phyloP scores from a whole-genome alignment of 2,113 vertebrate genomes.

The Agelaius tricolor region DNA sequence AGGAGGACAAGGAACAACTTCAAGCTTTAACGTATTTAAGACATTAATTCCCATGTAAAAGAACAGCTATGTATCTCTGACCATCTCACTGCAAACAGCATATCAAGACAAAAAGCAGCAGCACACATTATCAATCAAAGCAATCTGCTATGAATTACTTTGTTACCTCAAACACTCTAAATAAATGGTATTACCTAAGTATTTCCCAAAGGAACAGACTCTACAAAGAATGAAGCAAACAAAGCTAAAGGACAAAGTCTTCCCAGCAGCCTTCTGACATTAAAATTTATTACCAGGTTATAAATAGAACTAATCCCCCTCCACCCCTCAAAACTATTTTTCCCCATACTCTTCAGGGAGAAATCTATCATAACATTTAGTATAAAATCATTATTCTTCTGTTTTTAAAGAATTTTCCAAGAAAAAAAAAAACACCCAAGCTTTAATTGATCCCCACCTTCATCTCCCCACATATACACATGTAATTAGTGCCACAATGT shows the following conservation, averaged over 20 bases:
- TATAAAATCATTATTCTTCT: not conserved
- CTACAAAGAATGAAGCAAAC: not conserved
- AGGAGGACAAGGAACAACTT: not conserved
- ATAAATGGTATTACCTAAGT: not conserved
- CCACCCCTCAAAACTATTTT: not conserved
- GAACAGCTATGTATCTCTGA: not conserved
- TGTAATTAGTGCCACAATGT: not conserved
- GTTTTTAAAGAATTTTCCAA: not conserved
- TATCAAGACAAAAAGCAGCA: not conserved
- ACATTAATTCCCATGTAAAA: not conserved
- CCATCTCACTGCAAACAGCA: not conserved
- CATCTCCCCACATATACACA: not conserved
- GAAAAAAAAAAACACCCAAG: not conserved
- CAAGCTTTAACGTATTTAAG: not conserved
- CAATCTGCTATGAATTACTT: not conserved
- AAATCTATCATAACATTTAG: not conserved
- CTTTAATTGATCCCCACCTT: not conserved
- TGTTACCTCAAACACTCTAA: not conserved
- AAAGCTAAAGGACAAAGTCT: not conserved
- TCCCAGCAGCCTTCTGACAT: not conserved
- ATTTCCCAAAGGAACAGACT: not conserved
- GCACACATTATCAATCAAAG: not conserved
- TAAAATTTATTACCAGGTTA: not conserved
- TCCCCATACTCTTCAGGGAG: not conserved
- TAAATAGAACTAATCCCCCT: not conserved